Evolutionary conservation across 2,113 vertebrate genomes (phyloP).

Genomic region (Laticauda laticaudata): DNA sequence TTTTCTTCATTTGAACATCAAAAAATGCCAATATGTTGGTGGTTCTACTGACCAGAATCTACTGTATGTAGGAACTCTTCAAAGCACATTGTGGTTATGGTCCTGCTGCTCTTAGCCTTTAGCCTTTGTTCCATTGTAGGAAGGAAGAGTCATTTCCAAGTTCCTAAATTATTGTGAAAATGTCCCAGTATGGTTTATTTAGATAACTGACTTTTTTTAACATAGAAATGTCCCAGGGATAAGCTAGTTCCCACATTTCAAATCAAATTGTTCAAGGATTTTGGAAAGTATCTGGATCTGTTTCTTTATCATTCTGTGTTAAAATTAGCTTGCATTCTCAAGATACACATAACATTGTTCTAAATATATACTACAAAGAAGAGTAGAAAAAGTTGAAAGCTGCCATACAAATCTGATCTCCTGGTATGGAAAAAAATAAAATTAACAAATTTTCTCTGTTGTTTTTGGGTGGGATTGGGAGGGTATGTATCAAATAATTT

Average conservation of each 20-base stretch:
- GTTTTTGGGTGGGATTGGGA: neutral
- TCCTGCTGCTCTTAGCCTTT: neutral
- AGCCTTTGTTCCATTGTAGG: neutral
- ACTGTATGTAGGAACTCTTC: neutral
- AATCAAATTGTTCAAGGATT: neutral
- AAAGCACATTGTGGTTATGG: neutral
- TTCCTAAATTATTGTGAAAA: neutral
- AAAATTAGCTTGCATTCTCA: neutral
- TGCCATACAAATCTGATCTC: neutral
- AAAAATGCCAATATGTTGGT: neutral
- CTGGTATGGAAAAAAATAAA: neutral
- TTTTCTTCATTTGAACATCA: neutral
- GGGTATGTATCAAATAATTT: neutral
- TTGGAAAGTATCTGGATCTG: neutral
- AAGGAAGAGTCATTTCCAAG: neutral
- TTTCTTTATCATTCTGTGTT: neutral
- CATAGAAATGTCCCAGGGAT: neutral
- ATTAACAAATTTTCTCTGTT: neutral
- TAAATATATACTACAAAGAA: neutral
- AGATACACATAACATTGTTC: neutral
- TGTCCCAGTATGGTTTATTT: neutral
- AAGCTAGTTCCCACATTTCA: neutral
- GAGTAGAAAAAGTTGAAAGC: neutral
- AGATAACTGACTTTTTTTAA: neutral
- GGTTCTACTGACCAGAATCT: neutral